phyloP scores from a whole-genome alignment of 2,888 invertebrate genomes.

The Caradrina clavipalpis region DNA sequence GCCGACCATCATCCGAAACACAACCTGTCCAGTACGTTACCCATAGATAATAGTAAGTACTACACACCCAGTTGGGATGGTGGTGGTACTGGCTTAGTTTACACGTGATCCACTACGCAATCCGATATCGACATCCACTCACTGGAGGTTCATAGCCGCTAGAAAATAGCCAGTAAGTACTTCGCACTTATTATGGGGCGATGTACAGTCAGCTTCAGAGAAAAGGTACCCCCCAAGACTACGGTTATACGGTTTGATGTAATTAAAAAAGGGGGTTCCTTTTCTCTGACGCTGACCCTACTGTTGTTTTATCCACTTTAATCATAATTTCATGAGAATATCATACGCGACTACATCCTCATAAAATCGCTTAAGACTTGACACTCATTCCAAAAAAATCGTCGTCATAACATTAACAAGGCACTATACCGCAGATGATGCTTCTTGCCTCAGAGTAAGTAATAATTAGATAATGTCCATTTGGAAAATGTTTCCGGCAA shows the following conservation, averaged over 20 bases:
- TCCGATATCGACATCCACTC: not conserved
- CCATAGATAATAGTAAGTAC: constrained; percentile 51
- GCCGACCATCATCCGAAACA: constrained; percentile 46
- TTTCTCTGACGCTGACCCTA: too few relatives aligned
- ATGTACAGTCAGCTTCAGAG: too few relatives aligned
- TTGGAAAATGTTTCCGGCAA: constrained; percentile 1
- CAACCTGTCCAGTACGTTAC: constrained; percentile 79
- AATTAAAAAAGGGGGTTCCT: too few relatives aligned
- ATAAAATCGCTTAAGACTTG: too few relatives aligned
- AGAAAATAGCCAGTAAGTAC: not conserved
- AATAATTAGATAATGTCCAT: not conserved
- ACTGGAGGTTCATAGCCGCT: not conserved
- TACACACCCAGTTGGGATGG: constrained; percentile 28
- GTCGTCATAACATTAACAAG: not conserved
- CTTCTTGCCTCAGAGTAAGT: not conserved
- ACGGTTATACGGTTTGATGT: too few relatives aligned
- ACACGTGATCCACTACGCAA: not conserved
- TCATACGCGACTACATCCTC: not conserved
- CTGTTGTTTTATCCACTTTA: not conserved
- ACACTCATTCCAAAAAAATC: not conserved
- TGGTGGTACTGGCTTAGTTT: constrained; percentile 37
- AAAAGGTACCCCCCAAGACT: too few relatives aligned
- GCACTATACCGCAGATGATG: not conserved
- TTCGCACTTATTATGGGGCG: not conserved
- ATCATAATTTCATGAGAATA: not conserved